These are phyloP conservation scores for Creontiades dilutus DNA, from an alignment of 2,888 invertebrate species.

Conservation along the genomic window DNA sequence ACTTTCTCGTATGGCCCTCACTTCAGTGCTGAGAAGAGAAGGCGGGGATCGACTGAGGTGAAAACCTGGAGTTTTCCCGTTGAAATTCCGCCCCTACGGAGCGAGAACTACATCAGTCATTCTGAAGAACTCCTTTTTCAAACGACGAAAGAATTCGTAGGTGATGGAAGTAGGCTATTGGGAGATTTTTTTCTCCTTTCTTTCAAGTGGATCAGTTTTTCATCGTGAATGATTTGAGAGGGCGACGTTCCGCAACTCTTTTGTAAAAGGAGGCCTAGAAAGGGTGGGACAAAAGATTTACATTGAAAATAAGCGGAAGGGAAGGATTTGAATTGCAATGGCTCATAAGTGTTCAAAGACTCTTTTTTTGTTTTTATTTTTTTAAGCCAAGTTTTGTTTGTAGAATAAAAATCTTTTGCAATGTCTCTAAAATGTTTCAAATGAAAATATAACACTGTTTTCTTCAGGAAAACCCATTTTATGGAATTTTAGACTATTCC, in stretches of 20 bases:
- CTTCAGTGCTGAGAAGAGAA: neutral
- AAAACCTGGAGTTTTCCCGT: neutral
- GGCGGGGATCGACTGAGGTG: neutral
- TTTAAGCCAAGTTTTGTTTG: too few species aligned
- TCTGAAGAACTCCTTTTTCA: neutral
- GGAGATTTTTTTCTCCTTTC: neutral
- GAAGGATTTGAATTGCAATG: too few species aligned
- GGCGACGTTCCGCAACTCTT: neutral
- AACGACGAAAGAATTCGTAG: neutral
- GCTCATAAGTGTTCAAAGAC: too few species aligned
- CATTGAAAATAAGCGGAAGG: too few species aligned
- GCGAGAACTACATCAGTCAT: constrained; percentile 32
- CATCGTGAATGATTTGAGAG: neutral
- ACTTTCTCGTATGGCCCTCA: neutral
- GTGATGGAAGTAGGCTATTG: neutral
- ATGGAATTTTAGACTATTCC: too few species aligned
- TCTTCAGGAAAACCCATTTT: too few species aligned
- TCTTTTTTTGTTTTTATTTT: too few species aligned
- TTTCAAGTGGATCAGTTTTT: constrained; percentile 15
- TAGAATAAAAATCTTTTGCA: too few species aligned
- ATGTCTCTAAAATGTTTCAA: too few species aligned
- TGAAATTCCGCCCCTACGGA: neutral
- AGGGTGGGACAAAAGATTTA: too few species aligned
- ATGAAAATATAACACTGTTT: too few species aligned
- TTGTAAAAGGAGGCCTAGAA: neutral